These are phyloP conservation scores for Henricia sp. DNA, from an alignment of 53 echinoderm and acorn worm genomes.

Conservation along the genomic window DNA sequence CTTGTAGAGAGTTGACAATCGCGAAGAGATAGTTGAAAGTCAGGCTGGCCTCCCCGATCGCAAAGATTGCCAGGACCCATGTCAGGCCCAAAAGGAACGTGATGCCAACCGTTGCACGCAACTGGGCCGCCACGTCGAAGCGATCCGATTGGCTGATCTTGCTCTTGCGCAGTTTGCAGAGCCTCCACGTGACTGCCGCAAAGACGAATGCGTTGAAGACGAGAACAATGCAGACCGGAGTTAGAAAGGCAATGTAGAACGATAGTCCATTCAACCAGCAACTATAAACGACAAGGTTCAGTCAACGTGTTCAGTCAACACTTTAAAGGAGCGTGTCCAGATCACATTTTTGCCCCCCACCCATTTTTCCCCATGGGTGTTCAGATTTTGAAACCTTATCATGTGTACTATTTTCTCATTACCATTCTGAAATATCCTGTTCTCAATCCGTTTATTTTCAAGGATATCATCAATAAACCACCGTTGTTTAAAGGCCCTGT, in stretches of 20 bases:
- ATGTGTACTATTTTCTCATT: too few relatives aligned
- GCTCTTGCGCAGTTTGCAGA: constrained; percentile 77
- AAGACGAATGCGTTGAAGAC: constrained; percentile 86
- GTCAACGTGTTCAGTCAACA: too few relatives aligned
- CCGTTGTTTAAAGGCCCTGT: too few relatives aligned
- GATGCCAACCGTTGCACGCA: constrained; percentile 80
- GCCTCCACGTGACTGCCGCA: constrained; percentile 73
- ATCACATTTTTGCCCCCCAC: too few relatives aligned
- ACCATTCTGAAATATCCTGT: too few relatives aligned
- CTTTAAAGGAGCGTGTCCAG: too few relatives aligned
- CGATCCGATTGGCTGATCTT: constrained; percentile 66
- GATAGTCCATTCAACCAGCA: constrained; percentile 79
- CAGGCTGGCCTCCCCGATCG: constrained; percentile 75
- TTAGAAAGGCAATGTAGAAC: constrained; percentile 79
- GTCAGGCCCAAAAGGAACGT: constrained; percentile 91
- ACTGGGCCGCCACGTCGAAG: constrained; percentile 78
- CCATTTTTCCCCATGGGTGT: too few relatives aligned
- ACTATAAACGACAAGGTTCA: too few relatives aligned
- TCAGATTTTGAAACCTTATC: too few relatives aligned
- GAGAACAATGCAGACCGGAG: constrained; percentile 80
- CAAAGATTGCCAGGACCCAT: constrained; percentile 81
- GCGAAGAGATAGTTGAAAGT: constrained; percentile 91
- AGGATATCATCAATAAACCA: too few relatives aligned
- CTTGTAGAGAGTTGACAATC: constrained; percentile 88
- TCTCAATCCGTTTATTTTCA: too few relatives aligned